Conservation (phyloP, 2,113 vertebrate species). For the Columba livia region DNA sequence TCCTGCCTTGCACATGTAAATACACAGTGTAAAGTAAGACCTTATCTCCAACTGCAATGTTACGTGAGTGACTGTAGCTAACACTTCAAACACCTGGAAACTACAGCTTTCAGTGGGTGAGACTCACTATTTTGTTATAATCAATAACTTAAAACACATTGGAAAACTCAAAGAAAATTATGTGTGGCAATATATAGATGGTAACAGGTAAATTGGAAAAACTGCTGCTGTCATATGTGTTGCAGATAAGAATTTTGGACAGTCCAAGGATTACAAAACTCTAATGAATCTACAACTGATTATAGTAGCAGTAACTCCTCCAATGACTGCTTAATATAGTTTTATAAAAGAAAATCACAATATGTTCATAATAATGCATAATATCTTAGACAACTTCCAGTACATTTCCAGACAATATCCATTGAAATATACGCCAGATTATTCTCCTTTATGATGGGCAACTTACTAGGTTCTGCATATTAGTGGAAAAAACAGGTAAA, state of each 20-base stretch:
- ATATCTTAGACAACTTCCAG: not conserved
- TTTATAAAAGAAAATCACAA: not conserved
- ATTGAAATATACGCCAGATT: not conserved
- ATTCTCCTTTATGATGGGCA: not conserved
- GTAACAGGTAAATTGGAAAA: not conserved
- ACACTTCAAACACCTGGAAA: not conserved
- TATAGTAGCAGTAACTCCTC: not conserved
- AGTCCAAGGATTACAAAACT: not conserved
- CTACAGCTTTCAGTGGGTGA: not conserved
- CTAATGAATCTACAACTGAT: not conserved
- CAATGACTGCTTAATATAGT: not conserved
- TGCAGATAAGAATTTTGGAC: not conserved
- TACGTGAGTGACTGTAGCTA: not conserved
- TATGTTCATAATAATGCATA: not conserved
- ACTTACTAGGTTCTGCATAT: not conserved
- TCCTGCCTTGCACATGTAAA: not conserved
- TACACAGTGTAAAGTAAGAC: not conserved
- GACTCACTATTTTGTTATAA: not conserved
- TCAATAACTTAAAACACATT: not conserved
- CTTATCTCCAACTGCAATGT: not conserved
- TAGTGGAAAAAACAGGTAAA: not conserved
- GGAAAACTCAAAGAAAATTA: not conserved
- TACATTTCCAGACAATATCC: not conserved
- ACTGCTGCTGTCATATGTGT: not conserved
- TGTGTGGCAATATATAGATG: not conserved